A percentile compares a stretch with the other conserved stretches of the same genome.
These are phyloP conservation scores for Pseudopleuronectes americanus DNA, from an alignment of 2,797 vertebrate species.

Conservation along the genomic window DNA sequence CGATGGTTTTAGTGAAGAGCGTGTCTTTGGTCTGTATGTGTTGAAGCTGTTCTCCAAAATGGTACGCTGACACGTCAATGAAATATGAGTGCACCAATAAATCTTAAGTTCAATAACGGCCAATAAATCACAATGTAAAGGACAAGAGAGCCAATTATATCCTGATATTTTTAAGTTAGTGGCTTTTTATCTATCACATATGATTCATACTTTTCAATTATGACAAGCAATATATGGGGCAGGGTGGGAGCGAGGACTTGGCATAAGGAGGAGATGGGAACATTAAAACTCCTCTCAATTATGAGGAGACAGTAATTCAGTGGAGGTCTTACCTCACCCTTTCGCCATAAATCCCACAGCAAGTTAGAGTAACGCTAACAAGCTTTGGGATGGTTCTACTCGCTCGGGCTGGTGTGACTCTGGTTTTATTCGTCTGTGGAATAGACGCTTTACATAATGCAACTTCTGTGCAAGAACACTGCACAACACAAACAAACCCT, in stretches of 20 bases:
- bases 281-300: conserved; percentile 2
- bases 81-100: conserved; percentile 16
- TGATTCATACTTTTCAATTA: not conserved
- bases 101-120: not conserved
- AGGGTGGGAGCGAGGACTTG: not conserved
- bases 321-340: conserved; percentile 12
- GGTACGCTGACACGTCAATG: not conserved
- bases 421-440: conserved; percentile 24
- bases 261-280: not conserved
- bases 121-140: conserved; percentile 16
- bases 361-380: conserved; percentile 19
- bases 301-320: conserved; percentile 14
- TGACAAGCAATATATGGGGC: not conserved
- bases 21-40: conserved; percentile 9
- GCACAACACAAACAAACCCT: not conserved
- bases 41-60: not conserved
- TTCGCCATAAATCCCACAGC: conserved; percentile 11
- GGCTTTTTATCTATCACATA: conserved; percentile 4
- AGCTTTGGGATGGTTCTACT: conserved; percentile 23
- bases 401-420: conserved; percentile 16
- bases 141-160: not conserved
- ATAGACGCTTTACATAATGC: conserved; percentile 30
- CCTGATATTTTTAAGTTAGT: not conserved
- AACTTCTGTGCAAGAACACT: conserved; percentile 33
- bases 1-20: conserved; percentile 69